Conservation (phyloP, 2,113 vertebrate genomes). For the Turdus rufiventris region DNA sequence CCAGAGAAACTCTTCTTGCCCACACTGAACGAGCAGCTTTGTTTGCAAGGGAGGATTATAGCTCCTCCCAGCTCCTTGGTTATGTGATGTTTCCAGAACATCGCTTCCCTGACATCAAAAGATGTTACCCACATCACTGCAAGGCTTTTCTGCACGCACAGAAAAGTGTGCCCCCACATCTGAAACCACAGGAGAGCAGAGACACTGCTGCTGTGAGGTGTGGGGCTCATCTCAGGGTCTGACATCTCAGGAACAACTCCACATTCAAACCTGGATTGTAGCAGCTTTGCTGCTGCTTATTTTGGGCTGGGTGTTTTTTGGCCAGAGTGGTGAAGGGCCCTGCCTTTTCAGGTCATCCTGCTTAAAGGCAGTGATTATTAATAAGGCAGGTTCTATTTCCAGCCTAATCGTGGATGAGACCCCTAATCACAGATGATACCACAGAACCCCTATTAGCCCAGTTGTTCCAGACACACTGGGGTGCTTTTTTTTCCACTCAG, state of each 20-base stretch:
- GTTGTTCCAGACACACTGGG: background rate
- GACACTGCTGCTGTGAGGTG: accelerated
- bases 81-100: background rate
- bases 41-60: background rate
- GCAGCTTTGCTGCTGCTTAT: background rate
- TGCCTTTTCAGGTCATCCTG: background rate
- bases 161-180: background rate
- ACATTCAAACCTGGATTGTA: accelerated
- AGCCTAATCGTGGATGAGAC: constrained; percentile 32
- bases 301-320: background rate
- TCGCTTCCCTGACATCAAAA: background rate
- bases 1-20: background rate
- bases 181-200: background rate
- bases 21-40: background rate
- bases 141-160: background rate
- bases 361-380: constrained; percentile 5
- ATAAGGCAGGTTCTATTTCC: constrained; percentile 35
- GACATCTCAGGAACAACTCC: background rate
- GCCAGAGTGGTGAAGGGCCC: background rate
- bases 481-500: background rate
- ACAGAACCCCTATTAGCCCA: constrained; percentile 17
- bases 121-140: background rate
- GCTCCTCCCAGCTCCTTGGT: background rate
- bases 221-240: background rate
- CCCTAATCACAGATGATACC: constrained; percentile 14